These are phyloP conservation scores for Hormaphis cornu DNA, from an alignment of 1,140 invertebrate species.

Conservation along the genomic window DNA sequence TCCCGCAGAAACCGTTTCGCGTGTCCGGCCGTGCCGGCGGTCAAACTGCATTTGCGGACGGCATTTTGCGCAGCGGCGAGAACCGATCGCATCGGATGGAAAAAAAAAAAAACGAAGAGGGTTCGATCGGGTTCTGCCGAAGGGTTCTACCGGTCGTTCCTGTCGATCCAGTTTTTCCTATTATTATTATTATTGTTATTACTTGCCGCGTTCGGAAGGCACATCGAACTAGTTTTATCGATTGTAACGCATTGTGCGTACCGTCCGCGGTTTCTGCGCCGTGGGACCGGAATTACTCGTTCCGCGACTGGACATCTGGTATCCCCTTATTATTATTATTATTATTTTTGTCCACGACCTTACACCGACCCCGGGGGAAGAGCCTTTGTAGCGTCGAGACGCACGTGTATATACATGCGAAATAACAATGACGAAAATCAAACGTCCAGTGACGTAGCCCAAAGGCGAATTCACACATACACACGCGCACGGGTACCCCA, in stretches of 20 bases:
- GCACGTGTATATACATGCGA: not conserved
- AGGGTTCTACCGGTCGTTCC: conserved; percentile 14
- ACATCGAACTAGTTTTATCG: conserved; percentile 32
- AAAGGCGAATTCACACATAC: not conserved
- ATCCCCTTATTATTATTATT: not conserved
- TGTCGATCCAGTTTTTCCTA: conserved; percentile 24
- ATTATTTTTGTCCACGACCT: not conserved
- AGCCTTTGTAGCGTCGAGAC: not conserved
- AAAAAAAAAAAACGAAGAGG: not conserved
- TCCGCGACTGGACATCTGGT: conserved; percentile 10
- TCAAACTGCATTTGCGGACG: not conserved
- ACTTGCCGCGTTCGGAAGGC: not conserved
- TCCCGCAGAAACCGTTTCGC: not conserved
- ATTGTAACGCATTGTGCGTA: not conserved
- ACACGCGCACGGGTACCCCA: not conserved
- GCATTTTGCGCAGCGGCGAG: not conserved
- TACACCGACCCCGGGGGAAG: conserved; percentile 13
- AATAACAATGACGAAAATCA: not conserved
- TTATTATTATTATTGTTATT: not conserved
- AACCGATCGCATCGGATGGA: conserved; percentile 5
- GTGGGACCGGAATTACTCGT: conserved; percentile 28
- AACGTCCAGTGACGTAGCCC: not conserved
- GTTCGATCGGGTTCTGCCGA: conserved; percentile 15
- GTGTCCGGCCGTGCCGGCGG: not conserved
- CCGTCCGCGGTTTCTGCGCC: not conserved